Conservation (phyloP, 2,797 vertebrate species). For the Melanotaenia boesemani region DNA sequence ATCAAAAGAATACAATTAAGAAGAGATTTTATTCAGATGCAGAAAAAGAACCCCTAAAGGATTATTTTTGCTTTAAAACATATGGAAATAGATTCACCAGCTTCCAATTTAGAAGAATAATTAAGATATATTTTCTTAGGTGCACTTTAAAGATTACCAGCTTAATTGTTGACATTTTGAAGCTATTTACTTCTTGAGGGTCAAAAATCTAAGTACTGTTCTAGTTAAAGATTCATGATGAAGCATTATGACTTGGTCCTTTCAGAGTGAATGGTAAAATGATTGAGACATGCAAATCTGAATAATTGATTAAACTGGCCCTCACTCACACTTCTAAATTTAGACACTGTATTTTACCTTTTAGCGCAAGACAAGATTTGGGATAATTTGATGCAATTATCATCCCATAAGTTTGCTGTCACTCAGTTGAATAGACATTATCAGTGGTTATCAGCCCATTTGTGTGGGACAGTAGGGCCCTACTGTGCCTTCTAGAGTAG, state of each 20-base stretch:
- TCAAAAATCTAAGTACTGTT: not conserved
- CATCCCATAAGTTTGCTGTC: too few species aligned
- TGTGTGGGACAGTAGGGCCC: too few species aligned
- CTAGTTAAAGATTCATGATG: not conserved
- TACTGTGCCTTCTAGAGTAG: too few species aligned
- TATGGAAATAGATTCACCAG: conserved; percentile 45
- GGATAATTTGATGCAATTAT: not conserved
- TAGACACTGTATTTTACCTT: not conserved
- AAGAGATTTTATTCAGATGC: conserved; percentile 38
- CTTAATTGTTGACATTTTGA: not conserved
- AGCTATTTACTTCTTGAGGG: not conserved
- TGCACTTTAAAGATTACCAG: not conserved
- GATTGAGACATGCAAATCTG: conserved; percentile 3
- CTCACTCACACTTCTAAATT: not conserved
- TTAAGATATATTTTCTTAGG: not conserved
- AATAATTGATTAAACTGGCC: not conserved
- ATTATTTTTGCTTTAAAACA: conserved; percentile 29
- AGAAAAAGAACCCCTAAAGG: conserved; percentile 14
- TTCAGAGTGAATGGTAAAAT: not conserved
- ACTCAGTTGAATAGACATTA: too few species aligned
- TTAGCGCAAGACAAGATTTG: too few species aligned
- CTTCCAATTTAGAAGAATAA: conserved; percentile 9
- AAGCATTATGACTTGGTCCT: not conserved
- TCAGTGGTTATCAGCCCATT: too few species aligned
- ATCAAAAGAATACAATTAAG: conserved; percentile 72